Evolutionary conservation across 2,888 invertebrate genomes (phyloP).

Genomic region (Galerucella nymphaeae): DNA sequence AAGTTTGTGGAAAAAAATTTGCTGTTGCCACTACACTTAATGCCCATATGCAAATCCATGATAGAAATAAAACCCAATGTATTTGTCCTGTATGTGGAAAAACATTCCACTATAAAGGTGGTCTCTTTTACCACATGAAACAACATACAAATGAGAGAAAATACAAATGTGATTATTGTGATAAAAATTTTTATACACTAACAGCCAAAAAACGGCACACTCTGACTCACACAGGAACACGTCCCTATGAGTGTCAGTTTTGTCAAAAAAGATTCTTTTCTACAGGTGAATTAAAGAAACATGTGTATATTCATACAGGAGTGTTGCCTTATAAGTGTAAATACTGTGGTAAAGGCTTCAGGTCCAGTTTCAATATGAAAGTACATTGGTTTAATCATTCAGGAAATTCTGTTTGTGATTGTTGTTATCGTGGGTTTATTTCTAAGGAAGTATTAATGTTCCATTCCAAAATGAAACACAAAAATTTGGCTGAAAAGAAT

Average conservation of each 20-base stretch:
- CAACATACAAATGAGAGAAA: constrained; percentile 51
- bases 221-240: constrained; percentile 81
- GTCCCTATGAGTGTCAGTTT: constrained; percentile 79
- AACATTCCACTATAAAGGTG: constrained; percentile 83
- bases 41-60: constrained; percentile 30
- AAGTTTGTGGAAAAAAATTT: constrained; percentile 76
- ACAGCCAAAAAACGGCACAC: constrained; percentile 80
- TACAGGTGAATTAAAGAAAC: constrained; percentile 66
- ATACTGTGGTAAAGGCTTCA: constrained; percentile 64
- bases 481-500: neutral
- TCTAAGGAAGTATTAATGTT: constrained; percentile 44
- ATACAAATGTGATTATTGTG: constrained; percentile 50
- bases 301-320: constrained; percentile 64
- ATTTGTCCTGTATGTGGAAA: constrained; percentile 84
- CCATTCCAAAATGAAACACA: constrained; percentile 45
- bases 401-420: constrained; percentile 49
- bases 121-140: constrained; percentile 52
- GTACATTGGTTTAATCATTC: constrained; percentile 67
- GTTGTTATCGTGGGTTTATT: constrained; percentile 50
- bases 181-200: constrained; percentile 48
- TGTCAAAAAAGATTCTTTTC: constrained; percentile 85
- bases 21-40: constrained; percentile 61
- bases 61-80: constrained; percentile 73
- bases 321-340: constrained; percentile 62
- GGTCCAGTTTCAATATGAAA: constrained; percentile 60